Conservation (phyloP, 2,797 vertebrate genomes). For the Hippopotamyrus pictus region DNA sequence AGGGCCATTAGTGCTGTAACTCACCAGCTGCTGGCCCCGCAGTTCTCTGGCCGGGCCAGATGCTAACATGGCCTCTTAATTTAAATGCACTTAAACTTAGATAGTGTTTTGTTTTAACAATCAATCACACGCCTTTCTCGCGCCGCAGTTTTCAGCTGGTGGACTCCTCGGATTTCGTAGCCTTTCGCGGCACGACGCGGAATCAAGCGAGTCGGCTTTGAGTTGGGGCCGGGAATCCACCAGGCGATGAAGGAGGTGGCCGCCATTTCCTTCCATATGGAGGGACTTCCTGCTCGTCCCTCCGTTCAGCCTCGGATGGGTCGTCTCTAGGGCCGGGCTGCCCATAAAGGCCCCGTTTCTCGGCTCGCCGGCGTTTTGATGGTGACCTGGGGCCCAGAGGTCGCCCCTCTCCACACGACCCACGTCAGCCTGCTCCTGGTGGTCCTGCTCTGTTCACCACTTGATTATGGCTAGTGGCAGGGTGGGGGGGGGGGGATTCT, state of each 20-base stretch:
- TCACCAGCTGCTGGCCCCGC: neutral
- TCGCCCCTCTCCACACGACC: neutral
- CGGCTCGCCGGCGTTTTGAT: neutral
- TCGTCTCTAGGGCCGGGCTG: neutral
- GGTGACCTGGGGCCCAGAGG: neutral
- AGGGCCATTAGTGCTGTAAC: slow-evolving; percentile 2
- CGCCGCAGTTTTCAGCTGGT: neutral
- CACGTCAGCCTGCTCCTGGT: neutral
- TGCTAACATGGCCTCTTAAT: slow-evolving; percentile 6
- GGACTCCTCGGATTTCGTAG: neutral
- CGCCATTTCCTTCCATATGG: neutral
- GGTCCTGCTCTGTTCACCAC: neutral
- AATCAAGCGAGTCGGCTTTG: neutral
- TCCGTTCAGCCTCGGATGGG: neutral
- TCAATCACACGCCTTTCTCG: neutral
- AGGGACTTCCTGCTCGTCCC: neutral
- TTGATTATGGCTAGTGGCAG: neutral
- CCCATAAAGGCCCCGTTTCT: neutral
- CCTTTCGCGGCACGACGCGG: neutral
- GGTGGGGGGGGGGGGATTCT: neutral
- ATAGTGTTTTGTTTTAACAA: neutral
- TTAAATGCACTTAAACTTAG: slow-evolving; percentile 14
- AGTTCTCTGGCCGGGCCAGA: neutral
- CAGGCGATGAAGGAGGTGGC: neutral
- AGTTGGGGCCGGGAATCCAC: neutral